Percentiles rank a stretch among this genome's conserved stretches.
phyloP scores from a whole-genome alignment of 2,888 invertebrate species.

The Nycteola revayana region DNA sequence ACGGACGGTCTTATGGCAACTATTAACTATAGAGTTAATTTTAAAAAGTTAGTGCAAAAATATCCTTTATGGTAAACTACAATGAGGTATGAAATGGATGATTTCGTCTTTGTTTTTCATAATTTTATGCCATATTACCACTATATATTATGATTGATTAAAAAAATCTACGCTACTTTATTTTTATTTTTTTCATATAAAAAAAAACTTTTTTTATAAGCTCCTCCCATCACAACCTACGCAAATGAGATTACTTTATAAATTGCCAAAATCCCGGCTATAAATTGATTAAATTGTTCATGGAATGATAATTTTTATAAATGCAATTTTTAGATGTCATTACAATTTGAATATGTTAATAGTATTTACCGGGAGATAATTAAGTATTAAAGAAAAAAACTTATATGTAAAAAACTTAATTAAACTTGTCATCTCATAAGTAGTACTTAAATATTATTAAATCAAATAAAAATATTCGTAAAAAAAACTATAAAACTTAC shows the following conservation, averaged over 20 bases:
- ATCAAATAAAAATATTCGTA: constrained; percentile 9
- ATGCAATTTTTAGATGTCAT: constrained; percentile 35
- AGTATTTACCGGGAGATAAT: constrained; percentile 22
- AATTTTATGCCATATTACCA: constrained; percentile 22
- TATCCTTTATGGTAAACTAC: constrained; percentile 40
- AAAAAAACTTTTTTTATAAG: constrained; percentile 40
- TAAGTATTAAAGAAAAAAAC: constrained; percentile 20
- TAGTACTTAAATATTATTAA: no score
- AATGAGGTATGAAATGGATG: constrained; percentile 60
- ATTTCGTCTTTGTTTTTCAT: constrained; percentile 23
- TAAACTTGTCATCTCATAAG: constrained; percentile 30
- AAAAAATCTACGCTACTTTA: constrained; percentile 9
- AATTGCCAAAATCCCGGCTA: constrained; percentile 67
- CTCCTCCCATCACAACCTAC: constrained; percentile 62
- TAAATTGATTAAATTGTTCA: constrained; percentile 15
- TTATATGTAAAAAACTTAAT: constrained; percentile 19
- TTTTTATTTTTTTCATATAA: constrained; percentile 9
- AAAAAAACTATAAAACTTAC: constrained; percentile 5
- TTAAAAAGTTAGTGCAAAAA: constrained; percentile 48
- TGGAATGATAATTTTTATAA: constrained; percentile 56
- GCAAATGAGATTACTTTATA: constrained; percentile 67
- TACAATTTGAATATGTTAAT: no score
- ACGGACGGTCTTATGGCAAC: constrained; percentile 45
- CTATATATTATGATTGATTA: constrained; percentile 2
- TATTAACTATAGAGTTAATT: constrained; percentile 12